Base-by-base conservation (phyloP, 2,888 invertebrate species). In the Chouioia cunea region DNA sequence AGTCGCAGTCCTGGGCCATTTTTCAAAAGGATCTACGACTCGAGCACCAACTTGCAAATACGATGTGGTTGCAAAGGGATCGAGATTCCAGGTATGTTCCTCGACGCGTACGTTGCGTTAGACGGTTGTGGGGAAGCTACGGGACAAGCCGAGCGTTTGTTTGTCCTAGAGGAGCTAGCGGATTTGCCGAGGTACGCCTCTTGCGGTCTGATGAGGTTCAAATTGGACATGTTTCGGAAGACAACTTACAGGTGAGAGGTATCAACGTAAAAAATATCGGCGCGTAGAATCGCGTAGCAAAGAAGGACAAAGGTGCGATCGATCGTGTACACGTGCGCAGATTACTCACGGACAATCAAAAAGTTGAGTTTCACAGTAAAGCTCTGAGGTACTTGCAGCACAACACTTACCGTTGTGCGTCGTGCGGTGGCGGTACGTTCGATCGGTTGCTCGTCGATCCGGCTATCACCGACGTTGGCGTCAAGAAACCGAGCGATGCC, bases 191-290 rank as follows among this genome's bases (percentile, higher is more conserved):
- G 84, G 75, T 91, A 91, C 74, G 91, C 91, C 0, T 89, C 88
- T 36, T 91, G 91, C 75, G 89, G 90, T 2, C 88, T 89, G 76
- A 87, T 91, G 84, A 87, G 89, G 63, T 91, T 91, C 77, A 87
- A 88, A 54, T 87, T 89, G 73, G 80, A 88, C 0, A 80, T 88
- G 67, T 91, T 91, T 78, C 86, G 89, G 23, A 88, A 89, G 18
- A 90, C 89, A 0, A 90, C 90, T 4, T 91, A 91, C 76, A 89
- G 81, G 84, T 83, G 74, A 69, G n/a, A n/a, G n/a, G n/a, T n/a
- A n/a, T n/a, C n/a, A n/a, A n/a, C n/a, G n/a, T n/a, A n/a, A n/a
- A n/a, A n/a, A n/a, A n/a, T n/a, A n/a, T n/a, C n/a, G n/a, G n/a
- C n/a, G n/a, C n/a, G n/a, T n/a, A n/a, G n/a, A n/a, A n/a, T n/a